Evolutionary conservation across 92 coral and sea anemone species (phyloP).

Genomic region (Blastomussa wellsi): DNA sequence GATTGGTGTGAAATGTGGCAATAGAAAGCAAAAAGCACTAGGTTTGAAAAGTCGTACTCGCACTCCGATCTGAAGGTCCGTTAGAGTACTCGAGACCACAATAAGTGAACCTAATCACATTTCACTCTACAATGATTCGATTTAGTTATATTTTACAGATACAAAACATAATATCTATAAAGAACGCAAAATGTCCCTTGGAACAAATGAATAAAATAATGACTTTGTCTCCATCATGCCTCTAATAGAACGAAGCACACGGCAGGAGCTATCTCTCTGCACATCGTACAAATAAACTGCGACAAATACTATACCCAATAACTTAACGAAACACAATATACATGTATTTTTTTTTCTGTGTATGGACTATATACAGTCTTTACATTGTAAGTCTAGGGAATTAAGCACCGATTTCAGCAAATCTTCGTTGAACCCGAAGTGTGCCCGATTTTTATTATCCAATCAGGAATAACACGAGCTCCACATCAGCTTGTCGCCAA

Average conservation of each 20-base stretch:
- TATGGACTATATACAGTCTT: slow-evolving; percentile 39
- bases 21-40: no score
- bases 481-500: not conserved
- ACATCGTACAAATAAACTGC: slow-evolving; percentile 15
- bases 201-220: not conserved
- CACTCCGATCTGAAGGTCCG: no score
- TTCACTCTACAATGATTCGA: not conserved
- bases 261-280: not conserved
- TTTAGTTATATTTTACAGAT: not conserved
- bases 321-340: slow-evolving; percentile 30
- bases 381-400: not conserved
- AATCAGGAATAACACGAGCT: not conserved
- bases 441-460: not conserved
- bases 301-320: slow-evolving; percentile 34
- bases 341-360: slow-evolving; percentile 2
- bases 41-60: no score
- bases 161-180: not conserved
- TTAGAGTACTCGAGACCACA: not conserved
- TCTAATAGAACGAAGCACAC: not conserved
- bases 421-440: not conserved
- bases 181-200: not conserved
- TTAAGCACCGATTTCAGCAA: not conserved
- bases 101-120: not conserved
- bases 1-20: no score
- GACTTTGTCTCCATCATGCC: not conserved